Evolutionary conservation across 2,888 invertebrate species (phyloP).

Genomic region (Ellobium chinense): DNA sequence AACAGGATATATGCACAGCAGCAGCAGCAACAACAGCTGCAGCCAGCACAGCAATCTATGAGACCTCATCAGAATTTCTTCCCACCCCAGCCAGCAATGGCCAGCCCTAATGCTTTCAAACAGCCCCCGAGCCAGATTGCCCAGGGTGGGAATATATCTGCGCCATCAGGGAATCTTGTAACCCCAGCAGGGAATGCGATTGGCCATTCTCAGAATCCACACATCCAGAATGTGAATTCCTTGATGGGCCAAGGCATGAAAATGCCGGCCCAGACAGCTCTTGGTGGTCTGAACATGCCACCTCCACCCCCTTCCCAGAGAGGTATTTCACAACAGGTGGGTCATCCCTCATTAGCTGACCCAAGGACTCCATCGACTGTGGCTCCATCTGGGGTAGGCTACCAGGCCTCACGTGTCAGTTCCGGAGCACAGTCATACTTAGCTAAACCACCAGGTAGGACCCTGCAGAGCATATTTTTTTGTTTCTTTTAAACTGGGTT

Average conservation of each 20-base stretch:
- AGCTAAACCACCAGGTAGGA: constrained; percentile 25
- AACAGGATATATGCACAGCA: constrained; percentile 18
- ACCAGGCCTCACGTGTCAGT: constrained; percentile 8
- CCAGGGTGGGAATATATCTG: constrained; percentile 4
- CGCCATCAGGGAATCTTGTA: neutral
- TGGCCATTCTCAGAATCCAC: constrained; percentile 15
- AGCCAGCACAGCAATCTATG: constrained; percentile 4
- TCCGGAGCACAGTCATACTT: neutral
- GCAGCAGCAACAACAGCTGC: constrained; percentile 3
- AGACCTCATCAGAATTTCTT: constrained; percentile 1
- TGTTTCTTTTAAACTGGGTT: too few relatives aligned
- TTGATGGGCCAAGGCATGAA: constrained; percentile 11
- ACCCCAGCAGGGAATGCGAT: neutral
- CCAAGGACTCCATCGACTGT: constrained; percentile 28
- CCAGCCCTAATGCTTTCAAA: neutral
- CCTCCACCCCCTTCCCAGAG: constrained; percentile 27
- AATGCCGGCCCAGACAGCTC: constrained; percentile 8
- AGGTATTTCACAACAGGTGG: constrained; percentile 25
- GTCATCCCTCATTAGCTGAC: constrained; percentile 31
- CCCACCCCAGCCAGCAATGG: neutral
- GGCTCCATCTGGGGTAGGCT: constrained; percentile 19
- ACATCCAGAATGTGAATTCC: constrained; percentile 2
- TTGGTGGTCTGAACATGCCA: constrained; percentile 34
- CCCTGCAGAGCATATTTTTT: too few relatives aligned
- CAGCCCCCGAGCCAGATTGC: neutral